A percentile compares a stretch with the other conserved stretches of the same genome.
Conservation (phyloP, 2,113 vertebrate genomes). For the Rhombomys opimus region DNA sequence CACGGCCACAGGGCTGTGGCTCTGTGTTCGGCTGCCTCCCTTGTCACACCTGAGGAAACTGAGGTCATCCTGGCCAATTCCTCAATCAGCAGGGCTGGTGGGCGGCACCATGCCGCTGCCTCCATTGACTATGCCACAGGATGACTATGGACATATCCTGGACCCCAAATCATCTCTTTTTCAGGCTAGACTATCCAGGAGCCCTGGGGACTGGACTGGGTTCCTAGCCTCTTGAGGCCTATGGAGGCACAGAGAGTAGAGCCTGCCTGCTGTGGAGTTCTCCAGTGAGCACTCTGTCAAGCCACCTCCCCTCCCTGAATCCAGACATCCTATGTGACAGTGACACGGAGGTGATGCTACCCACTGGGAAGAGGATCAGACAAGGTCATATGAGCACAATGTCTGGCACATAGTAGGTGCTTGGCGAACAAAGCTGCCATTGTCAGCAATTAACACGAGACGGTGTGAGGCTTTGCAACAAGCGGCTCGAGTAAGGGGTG, state of each 20-base stretch:
- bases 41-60: not conserved
- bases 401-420: not conserved
- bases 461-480: not conserved
- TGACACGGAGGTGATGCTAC: not conserved
- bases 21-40: not conserved
- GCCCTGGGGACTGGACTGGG: not conserved
- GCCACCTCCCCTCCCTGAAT: not conserved
- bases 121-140: not conserved
- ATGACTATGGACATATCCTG: not conserved
- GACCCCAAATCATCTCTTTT: not conserved
- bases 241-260: not conserved
- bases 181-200: not conserved
- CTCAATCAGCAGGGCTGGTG: not conserved
- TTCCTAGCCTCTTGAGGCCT: not conserved
- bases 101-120: not conserved
- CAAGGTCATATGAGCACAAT: not conserved
- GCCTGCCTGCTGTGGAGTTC: not conserved
- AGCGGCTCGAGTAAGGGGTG: not conserved
- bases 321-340: not conserved
- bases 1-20: not conserved
- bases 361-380: not conserved
- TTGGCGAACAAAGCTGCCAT: not conserved
- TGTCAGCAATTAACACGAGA: not conserved
- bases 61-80: slow-evolving; percentile 9
- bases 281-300: not conserved